A percentile compares a stretch with the other conserved stretches of the same genome.
phyloP scores from a whole-genome alignment of 2,797 vertebrate species.

The Delichon dasypus region DNA sequence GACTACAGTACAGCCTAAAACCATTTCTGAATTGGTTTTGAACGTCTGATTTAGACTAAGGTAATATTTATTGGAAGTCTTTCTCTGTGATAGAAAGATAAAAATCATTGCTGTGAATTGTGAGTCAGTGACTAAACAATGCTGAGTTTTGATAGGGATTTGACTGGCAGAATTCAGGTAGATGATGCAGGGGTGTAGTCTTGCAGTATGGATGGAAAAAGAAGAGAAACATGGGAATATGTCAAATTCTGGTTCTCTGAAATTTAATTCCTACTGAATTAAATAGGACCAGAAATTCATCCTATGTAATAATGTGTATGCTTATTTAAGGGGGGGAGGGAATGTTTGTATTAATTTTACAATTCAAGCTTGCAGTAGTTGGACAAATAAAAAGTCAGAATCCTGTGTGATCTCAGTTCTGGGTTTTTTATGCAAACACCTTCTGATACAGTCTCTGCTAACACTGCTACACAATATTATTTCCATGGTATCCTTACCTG shows the following conservation, averaged over 20 bases:
- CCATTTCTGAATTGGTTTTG: neutral
- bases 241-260: neutral
- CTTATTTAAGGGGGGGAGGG: neutral
- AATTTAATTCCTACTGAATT: neutral
- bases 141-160: neutral
- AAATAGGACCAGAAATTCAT: neutral
- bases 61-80: neutral
- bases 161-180: neutral
- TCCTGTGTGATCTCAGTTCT: neutral
- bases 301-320: neutral
- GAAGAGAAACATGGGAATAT: neutral
- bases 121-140: neutral
- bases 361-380: neutral
- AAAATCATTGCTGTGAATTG: neutral
- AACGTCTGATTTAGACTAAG: neutral
- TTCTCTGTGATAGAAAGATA: neutral
- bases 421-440: neutral
- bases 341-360: neutral
- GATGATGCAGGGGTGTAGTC: neutral
- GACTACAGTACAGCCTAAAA: neutral
- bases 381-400: neutral
- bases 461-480: neutral
- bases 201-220: neutral
- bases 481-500: neutral
- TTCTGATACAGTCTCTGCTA: neutral